Conservation (phyloP, 2,113 vertebrate genomes). For the Corythornis cristatus region DNA sequence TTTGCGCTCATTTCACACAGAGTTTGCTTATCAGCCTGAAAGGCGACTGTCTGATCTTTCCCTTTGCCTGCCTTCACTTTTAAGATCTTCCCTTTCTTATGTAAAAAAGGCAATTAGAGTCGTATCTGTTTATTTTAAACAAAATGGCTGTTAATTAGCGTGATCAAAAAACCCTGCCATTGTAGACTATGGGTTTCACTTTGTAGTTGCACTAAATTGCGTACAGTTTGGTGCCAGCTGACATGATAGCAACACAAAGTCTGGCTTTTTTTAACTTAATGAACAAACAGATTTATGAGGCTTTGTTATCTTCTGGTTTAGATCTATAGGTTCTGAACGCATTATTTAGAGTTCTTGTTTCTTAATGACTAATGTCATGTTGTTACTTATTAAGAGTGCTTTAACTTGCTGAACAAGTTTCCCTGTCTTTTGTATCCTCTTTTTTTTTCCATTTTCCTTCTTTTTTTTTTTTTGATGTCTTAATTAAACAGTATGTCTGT, state of each 20-base stretch:
- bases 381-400: slow-evolving; percentile 80
- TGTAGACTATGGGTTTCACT: slow-evolving; percentile 89
- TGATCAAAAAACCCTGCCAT: slow-evolving; percentile 96
- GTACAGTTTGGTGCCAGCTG: slow-evolving; percentile 90
- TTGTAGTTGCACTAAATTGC: slow-evolving; percentile 92
- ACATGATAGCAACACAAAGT: slow-evolving; percentile 90
- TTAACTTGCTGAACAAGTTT: slow-evolving; percentile 75
- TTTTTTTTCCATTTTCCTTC: slow-evolving; percentile 24
- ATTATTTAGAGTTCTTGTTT: slow-evolving; percentile 79
- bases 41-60: slow-evolving; percentile 86
- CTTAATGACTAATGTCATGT: slow-evolving; percentile 78
- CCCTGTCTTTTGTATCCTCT: slow-evolving; percentile 40
- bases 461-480: slow-evolving; percentile 33
- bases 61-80: slow-evolving; percentile 90
- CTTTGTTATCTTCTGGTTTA: slow-evolving; percentile 83
- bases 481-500: slow-evolving; percentile 58
- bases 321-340: slow-evolving; percentile 78
- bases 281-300: slow-evolving; percentile 87
- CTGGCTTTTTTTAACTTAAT: slow-evolving; percentile 85
- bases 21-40: slow-evolving; percentile 78
- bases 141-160: slow-evolving; percentile 99
- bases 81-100: slow-evolving; percentile 99
- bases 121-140: slow-evolving; percentile 99
- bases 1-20: slow-evolving; percentile 69
- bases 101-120: slow-evolving; percentile 99